These are phyloP conservation scores for Euwallacea similis DNA, from an alignment of 1,140 invertebrate species.

Conservation along the genomic window DNA sequence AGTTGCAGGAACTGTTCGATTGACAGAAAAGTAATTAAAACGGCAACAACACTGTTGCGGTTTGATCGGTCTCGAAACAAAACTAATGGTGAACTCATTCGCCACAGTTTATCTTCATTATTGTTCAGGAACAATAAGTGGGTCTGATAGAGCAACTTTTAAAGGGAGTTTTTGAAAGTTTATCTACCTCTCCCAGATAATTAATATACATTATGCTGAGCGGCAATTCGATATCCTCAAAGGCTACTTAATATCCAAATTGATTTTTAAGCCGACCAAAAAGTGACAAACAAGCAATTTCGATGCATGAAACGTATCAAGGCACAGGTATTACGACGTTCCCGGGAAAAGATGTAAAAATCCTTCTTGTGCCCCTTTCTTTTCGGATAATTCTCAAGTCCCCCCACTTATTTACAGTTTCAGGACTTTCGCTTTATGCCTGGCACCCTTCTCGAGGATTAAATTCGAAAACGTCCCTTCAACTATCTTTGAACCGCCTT, in stretches of 20 bases:
- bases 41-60: conserved; percentile 10
- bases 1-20: conserved; percentile 10
- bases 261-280: neutral
- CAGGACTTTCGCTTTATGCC: conserved; percentile 2
- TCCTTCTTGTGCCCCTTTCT: neutral
- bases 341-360: neutral
- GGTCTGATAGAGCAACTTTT: neutral
- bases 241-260: neutral
- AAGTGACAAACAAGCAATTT: neutral
- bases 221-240: too few relatives aligned
- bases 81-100: conserved; percentile 10
- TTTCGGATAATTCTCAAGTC: neutral
- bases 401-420: conserved; percentile 3
- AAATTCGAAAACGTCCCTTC: conserved; percentile 1
- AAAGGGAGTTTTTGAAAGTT: neutral
- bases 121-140: neutral
- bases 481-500: conserved; percentile 9
- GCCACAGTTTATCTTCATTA: conserved; percentile 9
- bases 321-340: neutral
- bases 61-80: conserved; percentile 14
- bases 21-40: conserved; percentile 25
- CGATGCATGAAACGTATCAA: conserved; percentile 1
- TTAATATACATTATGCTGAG: too few relatives aligned
- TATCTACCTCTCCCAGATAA: too few relatives aligned
- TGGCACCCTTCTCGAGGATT: conserved; percentile 8